Percentiles rank a stretch among this genome's conserved stretches.
These are phyloP conservation scores for Trissolcus japonicus DNA, from an alignment of 2,888 invertebrate genomes.

Conservation along the genomic window DNA sequence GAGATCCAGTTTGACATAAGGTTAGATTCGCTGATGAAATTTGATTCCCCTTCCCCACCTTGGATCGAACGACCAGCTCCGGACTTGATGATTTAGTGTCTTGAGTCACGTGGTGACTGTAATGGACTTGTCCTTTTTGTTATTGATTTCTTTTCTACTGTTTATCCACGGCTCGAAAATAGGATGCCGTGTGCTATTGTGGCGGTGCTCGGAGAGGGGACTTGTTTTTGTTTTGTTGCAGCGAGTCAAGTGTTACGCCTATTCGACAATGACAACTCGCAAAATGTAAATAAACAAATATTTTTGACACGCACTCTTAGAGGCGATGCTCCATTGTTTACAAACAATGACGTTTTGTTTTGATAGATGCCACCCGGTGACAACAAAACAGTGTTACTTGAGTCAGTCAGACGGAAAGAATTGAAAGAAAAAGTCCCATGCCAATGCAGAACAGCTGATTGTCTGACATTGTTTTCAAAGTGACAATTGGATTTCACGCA, in stretches of 20 bases:
- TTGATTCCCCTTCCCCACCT: too few relatives aligned
- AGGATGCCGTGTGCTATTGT: not conserved
- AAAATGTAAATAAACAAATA: not conserved
- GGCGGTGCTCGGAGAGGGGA: too few relatives aligned
- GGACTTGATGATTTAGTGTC: slow-evolving; percentile 2
- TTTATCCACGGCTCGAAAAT: slow-evolving; percentile 11
- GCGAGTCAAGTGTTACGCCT: not conserved
- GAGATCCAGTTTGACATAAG: too few relatives aligned
- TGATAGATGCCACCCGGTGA: not conserved
- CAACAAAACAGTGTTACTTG: not conserved
- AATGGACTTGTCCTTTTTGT: slow-evolving; percentile 47
- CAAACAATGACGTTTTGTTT: slow-evolving; percentile 4
- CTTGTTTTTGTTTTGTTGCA: too few relatives aligned
- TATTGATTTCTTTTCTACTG: slow-evolving; percentile 38
- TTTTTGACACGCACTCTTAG: not conserved
- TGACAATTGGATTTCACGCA: too few relatives aligned
- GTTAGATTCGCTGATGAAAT: too few relatives aligned
- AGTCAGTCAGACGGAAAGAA: not conserved
- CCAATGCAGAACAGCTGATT: slow-evolving; percentile 1
- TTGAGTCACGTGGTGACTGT: slow-evolving; percentile 28
- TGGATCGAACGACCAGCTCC: not conserved
- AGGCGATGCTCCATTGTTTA: not conserved
- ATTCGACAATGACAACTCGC: not conserved
- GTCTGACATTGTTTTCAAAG: too few relatives aligned
- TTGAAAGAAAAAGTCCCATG: not conserved